phyloP scores from a whole-genome alignment of 2,888 invertebrate species.

The Calephelis perditalis region DNA sequence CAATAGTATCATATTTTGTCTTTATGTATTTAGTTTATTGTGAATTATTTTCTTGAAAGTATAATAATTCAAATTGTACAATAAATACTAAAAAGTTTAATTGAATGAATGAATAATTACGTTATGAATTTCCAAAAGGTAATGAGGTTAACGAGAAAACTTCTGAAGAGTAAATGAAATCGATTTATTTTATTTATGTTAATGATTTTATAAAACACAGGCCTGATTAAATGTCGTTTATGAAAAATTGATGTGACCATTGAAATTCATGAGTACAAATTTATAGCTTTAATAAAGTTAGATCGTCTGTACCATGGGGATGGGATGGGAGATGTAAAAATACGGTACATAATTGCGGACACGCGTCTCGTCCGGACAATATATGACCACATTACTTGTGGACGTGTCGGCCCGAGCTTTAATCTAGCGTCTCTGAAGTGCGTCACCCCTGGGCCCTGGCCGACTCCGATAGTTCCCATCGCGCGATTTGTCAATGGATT shows the following conservation, averaged over 20 bases:
- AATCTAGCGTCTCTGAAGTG: constrained; percentile 66
- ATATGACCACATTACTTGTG: constrained; percentile 74
- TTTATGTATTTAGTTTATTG: too few relatives aligned
- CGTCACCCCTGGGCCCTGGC: constrained; percentile 37
- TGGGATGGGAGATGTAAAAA: constrained; percentile 31
- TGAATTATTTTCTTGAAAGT: too few relatives aligned
- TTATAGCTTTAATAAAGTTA: constrained; percentile 15
- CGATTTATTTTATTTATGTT: too few relatives aligned
- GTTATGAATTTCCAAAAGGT: too few relatives aligned
- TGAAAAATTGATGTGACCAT: not conserved
- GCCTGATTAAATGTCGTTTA: not conserved
- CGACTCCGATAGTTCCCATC: constrained; percentile 7
- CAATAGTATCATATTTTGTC: too few relatives aligned
- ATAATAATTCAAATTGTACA: too few relatives aligned
- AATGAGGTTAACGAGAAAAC: too few relatives aligned
- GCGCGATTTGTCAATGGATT: not conserved
- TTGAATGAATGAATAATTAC: too few relatives aligned
- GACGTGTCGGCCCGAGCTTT: constrained; percentile 69
- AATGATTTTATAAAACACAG: too few relatives aligned
- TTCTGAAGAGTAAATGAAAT: too few relatives aligned
- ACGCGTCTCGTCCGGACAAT: constrained; percentile 64
- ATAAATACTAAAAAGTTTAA: too few relatives aligned
- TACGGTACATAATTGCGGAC: constrained; percentile 61
- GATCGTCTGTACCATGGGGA: constrained; percentile 10
- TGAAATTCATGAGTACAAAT: constrained; percentile 9